Base-by-base conservation (phyloP, 1,140 invertebrate genomes). In the Drosophila sproati region DNA sequence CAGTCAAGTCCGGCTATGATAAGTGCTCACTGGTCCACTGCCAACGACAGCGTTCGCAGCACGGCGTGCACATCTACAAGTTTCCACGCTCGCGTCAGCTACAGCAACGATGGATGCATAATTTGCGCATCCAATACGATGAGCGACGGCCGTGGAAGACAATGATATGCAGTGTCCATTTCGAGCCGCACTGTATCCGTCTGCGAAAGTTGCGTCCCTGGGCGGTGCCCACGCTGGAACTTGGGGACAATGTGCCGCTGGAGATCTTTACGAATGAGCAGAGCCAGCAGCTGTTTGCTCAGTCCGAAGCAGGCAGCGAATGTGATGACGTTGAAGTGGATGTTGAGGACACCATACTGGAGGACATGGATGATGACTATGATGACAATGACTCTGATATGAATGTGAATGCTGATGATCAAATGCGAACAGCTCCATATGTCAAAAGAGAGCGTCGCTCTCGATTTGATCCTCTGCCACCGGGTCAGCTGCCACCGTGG, bases 31-130 rank as follows among this genome's bases (percentile, higher is more conserved):
- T 90, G 37, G 45, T 66, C 4, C 86, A 90, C 12, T 90, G 86
- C 5, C 86, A 90, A 51, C 88, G 87, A 1, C 81, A 82, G 34
- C 78, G 76, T 39, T 72, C 73, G 0, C 56, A 71, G 31, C 86
- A 90, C 20, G 86, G 86, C 34, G 86, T 90, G 0, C 81, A 87
- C 52, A 79, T 90, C 32, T 90, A 82, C 3, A 90, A 90, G 39
- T 91, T 90, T 32, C 86, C 86, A 12, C 71, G 71, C 7, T 77
- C 86, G 6, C 54, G 29, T 7, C 68, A 50, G 6, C 66, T 82
- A n/a, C 86, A 86, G 50, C 68, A 86, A 12, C 86, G 70, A 4
- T 90, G 86, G 86, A 80, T 77, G 78, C 86, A 91, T 57, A 90
- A 90, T 51, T 57, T 90, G 7, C 66, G 78, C 6, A 90, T 90